These are phyloP conservation scores for Turritopsis dohrnii DNA, from an alignment of 30 jellyfish, hydroid and myxozoan species.

Conservation along the genomic window DNA sequence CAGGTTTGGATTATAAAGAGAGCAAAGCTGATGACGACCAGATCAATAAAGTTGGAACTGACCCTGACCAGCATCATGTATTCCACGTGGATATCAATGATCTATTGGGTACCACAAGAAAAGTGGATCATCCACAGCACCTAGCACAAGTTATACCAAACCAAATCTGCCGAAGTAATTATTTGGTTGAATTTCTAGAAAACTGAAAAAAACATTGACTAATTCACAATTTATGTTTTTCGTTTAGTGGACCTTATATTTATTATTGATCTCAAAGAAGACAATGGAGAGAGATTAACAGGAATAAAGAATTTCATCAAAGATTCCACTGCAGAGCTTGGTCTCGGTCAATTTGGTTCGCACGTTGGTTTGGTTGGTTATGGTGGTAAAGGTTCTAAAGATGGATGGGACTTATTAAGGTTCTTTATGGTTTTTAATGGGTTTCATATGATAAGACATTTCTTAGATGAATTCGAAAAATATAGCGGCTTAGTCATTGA, in stretches of 20 bases:
- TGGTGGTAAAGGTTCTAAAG: conserved; percentile 31
- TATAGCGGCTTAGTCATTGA: neutral
- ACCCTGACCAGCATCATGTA: conserved; percentile 25
- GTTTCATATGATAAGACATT: too few species aligned
- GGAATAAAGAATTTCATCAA: conserved; percentile 18
- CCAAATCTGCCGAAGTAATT: conserved; percentile 34
- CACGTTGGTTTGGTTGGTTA: conserved; percentile 38
- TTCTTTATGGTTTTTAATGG: neutral
- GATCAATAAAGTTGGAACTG: conserved; percentile 28
- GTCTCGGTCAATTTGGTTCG: conserved; percentile 22
- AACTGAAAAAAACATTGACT: neutral
- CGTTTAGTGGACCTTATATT: conserved; percentile 32
- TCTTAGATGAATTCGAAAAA: neutral
- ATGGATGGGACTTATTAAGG: conserved; percentile 31
- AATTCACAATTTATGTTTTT: neutral
- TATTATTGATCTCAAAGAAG: conserved; percentile 35
- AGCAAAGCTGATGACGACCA: conserved; percentile 30
- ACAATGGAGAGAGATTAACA: conserved; percentile 11
- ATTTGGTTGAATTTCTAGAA: neutral
- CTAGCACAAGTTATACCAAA: conserved; percentile 30
- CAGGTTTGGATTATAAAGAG: conserved; percentile 29
- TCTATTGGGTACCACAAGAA: conserved; percentile 16
- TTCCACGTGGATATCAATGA: conserved; percentile 24
- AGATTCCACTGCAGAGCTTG: conserved; percentile 17
- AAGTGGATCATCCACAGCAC: conserved; percentile 27